A percentile compares a stretch with the other conserved stretches of the same genome.
phyloP scores from a whole-genome alignment of 2,888 invertebrate species.

The Diarsia brunnea region DNA sequence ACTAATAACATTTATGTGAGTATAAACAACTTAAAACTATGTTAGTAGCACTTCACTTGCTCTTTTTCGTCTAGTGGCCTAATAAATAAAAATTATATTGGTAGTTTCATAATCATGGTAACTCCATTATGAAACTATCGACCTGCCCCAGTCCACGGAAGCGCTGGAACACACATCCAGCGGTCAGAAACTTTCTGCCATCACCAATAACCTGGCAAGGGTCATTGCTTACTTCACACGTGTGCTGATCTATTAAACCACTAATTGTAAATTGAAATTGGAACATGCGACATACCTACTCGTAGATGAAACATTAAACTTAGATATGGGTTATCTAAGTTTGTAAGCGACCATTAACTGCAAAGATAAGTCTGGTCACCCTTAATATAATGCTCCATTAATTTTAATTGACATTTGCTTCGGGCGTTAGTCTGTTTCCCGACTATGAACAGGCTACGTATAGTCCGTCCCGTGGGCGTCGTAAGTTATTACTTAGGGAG shows the following conservation, averaged over 20 bases:
- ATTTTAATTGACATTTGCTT: constrained; percentile 38
- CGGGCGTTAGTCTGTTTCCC: constrained; percentile 1
- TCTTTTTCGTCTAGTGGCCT: too few species aligned
- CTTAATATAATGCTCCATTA: constrained; percentile 31
- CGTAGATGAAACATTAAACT: background rate
- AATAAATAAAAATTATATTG: too few species aligned
- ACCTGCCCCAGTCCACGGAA: too few species aligned
- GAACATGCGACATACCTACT: background rate
- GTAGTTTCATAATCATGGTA: too few species aligned
- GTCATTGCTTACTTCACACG: background rate
- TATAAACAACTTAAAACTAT: too few species aligned
- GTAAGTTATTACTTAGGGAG: constrained; percentile 40
- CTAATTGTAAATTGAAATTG: background rate
- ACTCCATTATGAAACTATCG: too few species aligned
- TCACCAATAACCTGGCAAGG: background rate
- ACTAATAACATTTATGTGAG: too few species aligned
- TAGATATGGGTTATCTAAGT: background rate
- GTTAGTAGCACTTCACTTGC: too few species aligned
- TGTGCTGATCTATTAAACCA: background rate
- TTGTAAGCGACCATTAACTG: constrained; percentile 9
- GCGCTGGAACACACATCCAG: too few species aligned
- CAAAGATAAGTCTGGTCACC: constrained; percentile 4
- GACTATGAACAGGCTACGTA: constrained; percentile 9
- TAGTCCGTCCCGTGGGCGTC: constrained; percentile 25
- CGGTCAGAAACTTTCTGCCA: too few species aligned